These are phyloP conservation scores for Idaea aversata DNA, from an alignment of 2,888 invertebrate species.

Conservation along the genomic window DNA sequence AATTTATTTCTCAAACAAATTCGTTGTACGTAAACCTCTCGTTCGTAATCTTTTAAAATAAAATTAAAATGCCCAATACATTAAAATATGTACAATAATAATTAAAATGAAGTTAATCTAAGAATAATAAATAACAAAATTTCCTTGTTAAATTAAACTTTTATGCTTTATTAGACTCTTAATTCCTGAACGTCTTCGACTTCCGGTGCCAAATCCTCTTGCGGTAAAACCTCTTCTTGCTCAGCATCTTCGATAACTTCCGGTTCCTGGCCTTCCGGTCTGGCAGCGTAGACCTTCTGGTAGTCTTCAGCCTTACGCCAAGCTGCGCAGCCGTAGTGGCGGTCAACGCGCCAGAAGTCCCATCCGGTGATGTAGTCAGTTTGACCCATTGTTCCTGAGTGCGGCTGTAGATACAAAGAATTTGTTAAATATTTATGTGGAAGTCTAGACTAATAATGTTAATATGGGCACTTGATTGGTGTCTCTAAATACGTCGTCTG, in stretches of 20 bases:
- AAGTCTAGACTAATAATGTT: too few relatives aligned
- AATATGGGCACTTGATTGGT: too few relatives aligned
- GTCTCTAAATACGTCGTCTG: too few relatives aligned
- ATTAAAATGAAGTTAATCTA: neutral
- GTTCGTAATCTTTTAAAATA: neutral
- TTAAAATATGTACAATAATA: neutral
- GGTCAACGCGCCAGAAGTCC: slow-evolving; percentile 11
- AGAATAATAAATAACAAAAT: neutral
- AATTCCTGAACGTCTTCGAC: neutral
- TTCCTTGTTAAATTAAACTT: neutral
- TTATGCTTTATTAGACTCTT: neutral
- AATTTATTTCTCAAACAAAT: neutral
- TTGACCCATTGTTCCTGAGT: slow-evolving; percentile 5
- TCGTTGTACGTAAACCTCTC: neutral
- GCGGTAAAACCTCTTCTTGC: neutral
- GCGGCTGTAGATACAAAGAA: too few relatives aligned
- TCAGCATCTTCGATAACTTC: neutral
- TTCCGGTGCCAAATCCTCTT: neutral
- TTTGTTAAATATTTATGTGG: too few relatives aligned
- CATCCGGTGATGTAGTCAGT: slow-evolving; percentile 6
- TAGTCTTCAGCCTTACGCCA: neutral
- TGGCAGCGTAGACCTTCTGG: neutral
- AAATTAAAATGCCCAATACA: neutral
- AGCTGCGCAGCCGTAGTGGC: slow-evolving; percentile 10
- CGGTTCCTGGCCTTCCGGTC: neutral